These are phyloP conservation scores for Ctenopoma multispine DNA, from an alignment of 2,797 vertebrate genomes.

Conservation along the genomic window DNA sequence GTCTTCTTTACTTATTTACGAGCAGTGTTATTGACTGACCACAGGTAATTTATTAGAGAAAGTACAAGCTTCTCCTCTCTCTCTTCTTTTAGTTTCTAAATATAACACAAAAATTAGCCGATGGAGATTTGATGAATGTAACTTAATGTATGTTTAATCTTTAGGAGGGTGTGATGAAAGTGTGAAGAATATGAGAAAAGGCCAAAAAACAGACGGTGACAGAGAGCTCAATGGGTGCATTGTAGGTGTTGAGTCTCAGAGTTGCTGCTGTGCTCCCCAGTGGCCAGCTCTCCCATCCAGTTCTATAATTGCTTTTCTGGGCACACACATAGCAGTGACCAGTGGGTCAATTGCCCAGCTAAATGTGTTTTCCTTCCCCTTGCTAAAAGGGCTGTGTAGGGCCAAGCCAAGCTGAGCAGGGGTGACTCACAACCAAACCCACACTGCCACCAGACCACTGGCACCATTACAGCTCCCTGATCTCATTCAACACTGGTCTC, in stretches of 20 bases:
- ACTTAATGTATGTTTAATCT: neutral
- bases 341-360: conserved; percentile 80
- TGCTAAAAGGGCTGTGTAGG: conserved; percentile 54
- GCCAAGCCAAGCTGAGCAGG: conserved; percentile 51
- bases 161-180: neutral
- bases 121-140: neutral
- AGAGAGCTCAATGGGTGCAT: conserved; percentile 23
- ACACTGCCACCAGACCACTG: conserved; percentile 48
- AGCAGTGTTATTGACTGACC: neutral
- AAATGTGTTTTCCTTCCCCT: conserved; percentile 84
- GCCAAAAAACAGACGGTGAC: conserved; percentile 9
- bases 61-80: no score
- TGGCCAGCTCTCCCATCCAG: conserved; percentile 85
- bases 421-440: conserved; percentile 50
- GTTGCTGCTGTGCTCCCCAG: conserved; percentile 74
- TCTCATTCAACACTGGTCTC: conserved; percentile 35
- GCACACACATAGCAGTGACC: conserved; percentile 55
- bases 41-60: neutral
- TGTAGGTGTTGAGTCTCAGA: conserved; percentile 56
- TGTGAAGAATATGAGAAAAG: neutral
- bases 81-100: no score
- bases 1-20: no score
- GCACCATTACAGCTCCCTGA: conserved; percentile 60
- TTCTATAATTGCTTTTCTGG: conserved; percentile 93
- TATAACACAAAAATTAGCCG: no score